These are phyloP conservation scores for Brachyalestes nurse DNA, from an alignment of 2,797 vertebrate genomes.

Conservation along the genomic window DNA sequence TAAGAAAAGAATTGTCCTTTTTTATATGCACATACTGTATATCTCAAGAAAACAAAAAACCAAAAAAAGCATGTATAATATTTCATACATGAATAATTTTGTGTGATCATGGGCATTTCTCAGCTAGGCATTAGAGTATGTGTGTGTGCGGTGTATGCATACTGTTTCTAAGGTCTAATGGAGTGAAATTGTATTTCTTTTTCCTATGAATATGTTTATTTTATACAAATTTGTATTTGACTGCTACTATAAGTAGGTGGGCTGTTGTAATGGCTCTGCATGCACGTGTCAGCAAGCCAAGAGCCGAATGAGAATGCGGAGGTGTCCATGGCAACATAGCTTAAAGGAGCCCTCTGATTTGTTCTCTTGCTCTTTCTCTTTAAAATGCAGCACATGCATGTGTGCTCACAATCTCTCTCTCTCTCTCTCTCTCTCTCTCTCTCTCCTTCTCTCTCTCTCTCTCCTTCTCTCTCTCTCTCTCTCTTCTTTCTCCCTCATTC, in stretches of 20 bases:
- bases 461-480: no score
- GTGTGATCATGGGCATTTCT: neutral
- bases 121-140: neutral
- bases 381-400: constrained; percentile 27
- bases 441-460: neutral
- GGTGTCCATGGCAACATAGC: constrained; percentile 55
- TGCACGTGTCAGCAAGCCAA: constrained; percentile 29
- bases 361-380: constrained; percentile 28
- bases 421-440: constrained; percentile 22
- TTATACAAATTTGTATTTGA: constrained; percentile 15
- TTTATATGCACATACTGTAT: neutral
- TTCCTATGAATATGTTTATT: constrained; percentile 10
- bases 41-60: neutral
- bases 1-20: neutral
- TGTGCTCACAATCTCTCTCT: neutral
- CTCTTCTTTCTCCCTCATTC: no score
- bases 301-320: constrained; percentile 38
- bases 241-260: constrained; percentile 28
- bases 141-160: neutral
- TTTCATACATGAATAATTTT: constrained; percentile 1
- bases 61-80: neutral
- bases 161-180: neutral
- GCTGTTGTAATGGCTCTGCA: constrained; percentile 37
- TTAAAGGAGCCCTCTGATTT: constrained; percentile 43
- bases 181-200: neutral